Base-by-base conservation (phyloP, 2,113 vertebrate species). In the Camelus dromedarius region DNA sequence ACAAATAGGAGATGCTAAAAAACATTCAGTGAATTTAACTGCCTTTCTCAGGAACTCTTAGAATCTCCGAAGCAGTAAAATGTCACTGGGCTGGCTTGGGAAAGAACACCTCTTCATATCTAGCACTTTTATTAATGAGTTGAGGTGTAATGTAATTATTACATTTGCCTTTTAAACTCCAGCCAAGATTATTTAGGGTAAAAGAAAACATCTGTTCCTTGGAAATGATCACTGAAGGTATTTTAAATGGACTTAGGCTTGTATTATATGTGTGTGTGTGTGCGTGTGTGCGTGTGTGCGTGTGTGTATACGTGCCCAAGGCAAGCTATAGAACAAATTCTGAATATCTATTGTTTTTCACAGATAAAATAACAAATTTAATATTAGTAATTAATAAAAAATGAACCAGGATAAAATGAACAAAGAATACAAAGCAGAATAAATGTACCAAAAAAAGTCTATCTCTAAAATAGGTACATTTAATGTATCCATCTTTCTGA, bases 331-430 rank as follows among this genome's bases (percentile, higher is more conserved):
- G 32, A 66, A 67, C 89, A 83, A 80, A 81, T 64, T 79, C 24
- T 76, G 30, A 91, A 88, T 72, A 77, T 26, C 76, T 97, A 54
- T 19, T 92, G 14, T 67, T 75, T 58, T 91, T 69, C 52, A 38
- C 26, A 76, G 20, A 38, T 76, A 64, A 75, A 62, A 85, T 76
- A n/a, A 46, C 19, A 64, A 70, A 62, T 28, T 42, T 62, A 72
- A 96, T 93, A 19, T 50, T 20, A 30, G 30, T 22, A 22, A 42
- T 70, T 60, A 82, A 88, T 11, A 64, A 79, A 64, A 69, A 83
- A 19, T 30, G 52, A 77, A 60, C 26, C 28, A 38, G 12, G 48
- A 54, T 84, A 72, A 87, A 89, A 48, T n/a, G 50, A 84, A 70
- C 32, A 42, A 14, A 83, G 82, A 90, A 19, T 48, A 72, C 6